These are phyloP conservation scores for Rhopilema esculentum DNA, from an alignment of 30 jellyfish, hydroid and myxozoan genomes.

Conservation along the genomic window DNA sequence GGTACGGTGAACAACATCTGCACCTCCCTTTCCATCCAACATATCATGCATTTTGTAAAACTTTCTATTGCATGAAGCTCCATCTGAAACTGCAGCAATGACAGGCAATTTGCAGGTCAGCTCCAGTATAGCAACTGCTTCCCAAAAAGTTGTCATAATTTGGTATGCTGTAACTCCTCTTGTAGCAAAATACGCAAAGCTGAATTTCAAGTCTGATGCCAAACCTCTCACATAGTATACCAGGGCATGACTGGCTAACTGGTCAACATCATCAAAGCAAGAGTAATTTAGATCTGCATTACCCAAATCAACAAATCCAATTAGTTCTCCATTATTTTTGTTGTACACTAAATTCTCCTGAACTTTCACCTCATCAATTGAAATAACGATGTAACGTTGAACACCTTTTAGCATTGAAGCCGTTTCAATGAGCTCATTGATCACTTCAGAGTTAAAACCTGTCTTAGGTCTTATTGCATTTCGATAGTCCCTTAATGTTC, in stretches of 20 bases:
- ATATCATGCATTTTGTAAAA: conserved; percentile 27
- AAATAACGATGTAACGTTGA: conserved; percentile 48
- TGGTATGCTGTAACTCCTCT: conserved; percentile 31
- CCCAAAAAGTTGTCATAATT: conserved; percentile 69
- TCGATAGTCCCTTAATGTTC: conserved; percentile 66
- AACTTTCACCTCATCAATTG: conserved; percentile 68
- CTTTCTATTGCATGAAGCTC: conserved; percentile 31
- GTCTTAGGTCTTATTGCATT: conserved; percentile 52
- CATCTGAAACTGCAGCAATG: conserved; percentile 68
- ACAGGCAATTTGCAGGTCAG: conserved; percentile 33
- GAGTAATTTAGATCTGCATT: conserved; percentile 52
- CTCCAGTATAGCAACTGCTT: conserved; percentile 59
- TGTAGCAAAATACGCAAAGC: conserved; percentile 70
- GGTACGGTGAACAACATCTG: too few relatives aligned
- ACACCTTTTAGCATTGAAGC: conserved; percentile 20
- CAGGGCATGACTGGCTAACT: conserved; percentile 61
- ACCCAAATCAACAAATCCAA: conserved; percentile 65
- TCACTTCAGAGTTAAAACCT: conserved; percentile 51
- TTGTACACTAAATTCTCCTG: conserved; percentile 53
- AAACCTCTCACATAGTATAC: conserved; percentile 66
- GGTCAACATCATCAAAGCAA: conserved; percentile 24
- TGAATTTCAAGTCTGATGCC: conserved; percentile 57
- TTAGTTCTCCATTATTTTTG: conserved; percentile 46
- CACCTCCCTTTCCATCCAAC: conserved; percentile 7
- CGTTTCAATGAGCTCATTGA: conserved; percentile 45